phyloP scores from a whole-genome alignment of 92 coral and sea anemone genomes.

The Umimayanthus chanpuru region DNA sequence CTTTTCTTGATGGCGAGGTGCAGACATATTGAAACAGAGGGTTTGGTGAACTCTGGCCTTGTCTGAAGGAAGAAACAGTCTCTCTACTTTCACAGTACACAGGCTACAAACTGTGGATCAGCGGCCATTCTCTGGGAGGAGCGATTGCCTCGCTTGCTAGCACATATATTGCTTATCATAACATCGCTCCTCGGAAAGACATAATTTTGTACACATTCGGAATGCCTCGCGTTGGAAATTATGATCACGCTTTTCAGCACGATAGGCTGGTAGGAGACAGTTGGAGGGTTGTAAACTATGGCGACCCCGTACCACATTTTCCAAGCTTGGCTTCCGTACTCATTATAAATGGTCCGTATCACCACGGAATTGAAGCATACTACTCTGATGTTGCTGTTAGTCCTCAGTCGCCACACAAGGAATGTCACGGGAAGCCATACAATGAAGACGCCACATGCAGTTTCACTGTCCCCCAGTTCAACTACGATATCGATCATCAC shows the following conservation, averaged over 20 bases:
- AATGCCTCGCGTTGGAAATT: conserved; percentile 57
- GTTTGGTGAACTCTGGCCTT: conserved; percentile 28
- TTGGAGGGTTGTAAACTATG: conserved; percentile 57
- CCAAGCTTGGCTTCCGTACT: conserved; percentile 11
- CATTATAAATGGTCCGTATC: conserved; percentile 43
- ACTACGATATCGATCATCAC: conserved; percentile 22
- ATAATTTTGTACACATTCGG: conserved; percentile 57
- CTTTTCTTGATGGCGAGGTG: neutral
- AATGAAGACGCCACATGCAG: conserved; percentile 47
- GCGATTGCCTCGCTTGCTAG: conserved; percentile 48
- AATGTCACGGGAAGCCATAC: conserved; percentile 42
- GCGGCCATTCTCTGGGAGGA: conserved; percentile 62
- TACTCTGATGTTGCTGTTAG: conserved; percentile 42
- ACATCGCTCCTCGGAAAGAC: conserved; percentile 44
- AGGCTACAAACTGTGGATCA: conserved; percentile 53
- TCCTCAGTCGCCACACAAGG: conserved; percentile 48
- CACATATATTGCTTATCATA: conserved; percentile 47
- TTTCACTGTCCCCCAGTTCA: neutral
- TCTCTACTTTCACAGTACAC: conserved; percentile 39
- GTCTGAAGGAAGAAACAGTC: conserved; percentile 44
- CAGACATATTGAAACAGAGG: conserved; percentile 50
- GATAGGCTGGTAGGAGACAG: conserved; percentile 55
- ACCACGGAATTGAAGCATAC: conserved; percentile 55
- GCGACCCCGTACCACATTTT: conserved; percentile 53
- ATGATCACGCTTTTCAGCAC: conserved; percentile 55